Evolutionary conservation across 2,888 invertebrate species (phyloP).

Genomic region (Oscheius sp.): DNA sequence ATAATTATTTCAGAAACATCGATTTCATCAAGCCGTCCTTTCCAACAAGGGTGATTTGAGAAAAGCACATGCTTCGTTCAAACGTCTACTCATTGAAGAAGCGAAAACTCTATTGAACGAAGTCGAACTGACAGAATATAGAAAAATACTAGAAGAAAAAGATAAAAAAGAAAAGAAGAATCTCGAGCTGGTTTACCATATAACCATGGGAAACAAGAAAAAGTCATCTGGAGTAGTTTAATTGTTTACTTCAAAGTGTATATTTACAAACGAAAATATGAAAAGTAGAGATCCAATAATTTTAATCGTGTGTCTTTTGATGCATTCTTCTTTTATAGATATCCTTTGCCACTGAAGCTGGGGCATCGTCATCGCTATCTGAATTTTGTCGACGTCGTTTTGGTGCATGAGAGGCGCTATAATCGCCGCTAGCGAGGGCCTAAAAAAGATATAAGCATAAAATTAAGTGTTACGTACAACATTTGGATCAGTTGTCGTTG

Average conservation of each 20-base stretch:
- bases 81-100: not conserved
- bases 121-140: not conserved
- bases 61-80: not conserved
- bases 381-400: constrained; percentile 52
- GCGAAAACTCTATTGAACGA: not conserved
- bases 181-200: not conserved
- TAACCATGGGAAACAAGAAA: not conserved
- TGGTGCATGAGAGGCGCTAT: constrained; percentile 1
- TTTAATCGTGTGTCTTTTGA: constrained; percentile 38
- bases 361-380: constrained; percentile 60
- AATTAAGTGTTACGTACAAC: constrained; percentile 47
- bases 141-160: not conserved
- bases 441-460: not conserved
- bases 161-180: not conserved
- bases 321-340: constrained; percentile 66
- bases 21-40: not conserved
- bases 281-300: constrained; percentile 4
- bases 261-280: not conserved
- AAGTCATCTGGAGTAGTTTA: not conserved
- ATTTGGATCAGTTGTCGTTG: constrained; percentile 69
- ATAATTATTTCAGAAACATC: not conserved
- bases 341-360: constrained; percentile 38
- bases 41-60: not conserved
- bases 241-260: not conserved
- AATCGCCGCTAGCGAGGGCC: constrained; percentile 22